Evolutionary conservation across 2,113 vertebrate genomes (phyloP).

Genomic region (Speoplatyrhinus poulsoni): DNA sequence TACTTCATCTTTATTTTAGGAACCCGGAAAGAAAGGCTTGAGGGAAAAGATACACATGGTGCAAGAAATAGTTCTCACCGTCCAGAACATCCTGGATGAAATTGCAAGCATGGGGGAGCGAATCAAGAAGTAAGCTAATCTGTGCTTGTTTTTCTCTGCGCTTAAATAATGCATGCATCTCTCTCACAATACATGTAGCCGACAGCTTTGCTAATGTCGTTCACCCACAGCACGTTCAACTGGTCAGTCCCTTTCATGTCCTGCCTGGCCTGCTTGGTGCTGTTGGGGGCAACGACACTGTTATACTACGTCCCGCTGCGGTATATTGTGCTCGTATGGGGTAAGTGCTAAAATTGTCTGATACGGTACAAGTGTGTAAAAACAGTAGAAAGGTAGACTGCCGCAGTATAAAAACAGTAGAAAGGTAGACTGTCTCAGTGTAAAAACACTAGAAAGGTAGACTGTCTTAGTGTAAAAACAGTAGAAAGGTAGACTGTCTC

Average conservation of each 20-base stretch:
- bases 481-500: not conserved
- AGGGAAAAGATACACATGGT: conserved; percentile 97
- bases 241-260: conserved; percentile 95
- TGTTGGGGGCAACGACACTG: conserved; percentile 74
- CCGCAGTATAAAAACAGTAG: not conserved
- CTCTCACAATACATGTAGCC: not conserved
- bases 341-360: conserved; percentile 70
- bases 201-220: not conserved
- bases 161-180: not conserved
- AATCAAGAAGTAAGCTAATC: conserved; percentile 90
- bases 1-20: conserved; percentile 72
- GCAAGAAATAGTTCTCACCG: conserved; percentile 90
- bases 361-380: too few relatives aligned
- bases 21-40: conserved; percentile 89
- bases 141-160: conserved; percentile 11
- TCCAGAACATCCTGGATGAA: conserved; percentile 90
- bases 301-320: conserved; percentile 89
- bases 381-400: too few relatives aligned
- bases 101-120: conserved; percentile 89
- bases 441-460: too few relatives aligned
- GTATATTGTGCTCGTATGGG: conserved; percentile 94
- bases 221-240: conserved; percentile 86
- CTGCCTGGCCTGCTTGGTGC: conserved; percentile 81
- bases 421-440: conserved; percentile 35
- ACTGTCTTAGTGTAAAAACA: too few relatives aligned